These are phyloP conservation scores for Eulemur albifrons DNA, from an alignment of 2,797 vertebrate genomes.

Conservation along the genomic window DNA sequence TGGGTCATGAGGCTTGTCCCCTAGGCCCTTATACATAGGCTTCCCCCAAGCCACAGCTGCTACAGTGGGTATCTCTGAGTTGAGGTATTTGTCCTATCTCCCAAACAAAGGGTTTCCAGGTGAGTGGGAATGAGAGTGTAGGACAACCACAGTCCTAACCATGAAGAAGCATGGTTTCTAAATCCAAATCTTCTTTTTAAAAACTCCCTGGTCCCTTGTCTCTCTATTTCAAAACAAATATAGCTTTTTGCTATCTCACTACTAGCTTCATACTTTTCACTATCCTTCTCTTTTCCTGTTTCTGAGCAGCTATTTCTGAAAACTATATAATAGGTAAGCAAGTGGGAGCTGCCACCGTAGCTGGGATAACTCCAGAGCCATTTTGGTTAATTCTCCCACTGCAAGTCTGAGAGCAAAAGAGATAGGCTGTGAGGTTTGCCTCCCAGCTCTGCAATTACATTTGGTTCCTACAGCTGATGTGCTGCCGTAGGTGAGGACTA, in stretches of 20 bases:
- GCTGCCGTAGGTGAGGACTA: background rate
- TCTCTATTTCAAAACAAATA: slow-evolving; percentile 14
- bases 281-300: background rate
- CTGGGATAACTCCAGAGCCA: background rate
- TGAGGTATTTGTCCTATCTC: slow-evolving; percentile 26
- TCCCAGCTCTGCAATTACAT: background rate
- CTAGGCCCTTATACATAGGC: background rate
- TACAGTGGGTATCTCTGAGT: background rate
- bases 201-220: background rate
- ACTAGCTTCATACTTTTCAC: background rate
- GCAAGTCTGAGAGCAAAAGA: slow-evolving; percentile 18
- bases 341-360: background rate
- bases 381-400: background rate
- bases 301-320: slow-evolving; percentile 42
- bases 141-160: background rate
- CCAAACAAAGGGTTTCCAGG: slow-evolving; percentile 18
- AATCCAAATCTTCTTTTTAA: background rate
- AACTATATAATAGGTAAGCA: background rate
- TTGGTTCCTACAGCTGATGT: background rate
- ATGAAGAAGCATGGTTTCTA: slow-evolving; percentile 21
- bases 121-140: background rate
- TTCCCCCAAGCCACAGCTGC: background rate
- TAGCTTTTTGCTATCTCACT: background rate
- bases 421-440: background rate
- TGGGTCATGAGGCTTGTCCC: background rate